Evolutionary conservation across 2,888 invertebrate species (phyloP), one percentile per base, ranked within the genome.

Genomic region (Euplagia quadripunctaria): DNA sequence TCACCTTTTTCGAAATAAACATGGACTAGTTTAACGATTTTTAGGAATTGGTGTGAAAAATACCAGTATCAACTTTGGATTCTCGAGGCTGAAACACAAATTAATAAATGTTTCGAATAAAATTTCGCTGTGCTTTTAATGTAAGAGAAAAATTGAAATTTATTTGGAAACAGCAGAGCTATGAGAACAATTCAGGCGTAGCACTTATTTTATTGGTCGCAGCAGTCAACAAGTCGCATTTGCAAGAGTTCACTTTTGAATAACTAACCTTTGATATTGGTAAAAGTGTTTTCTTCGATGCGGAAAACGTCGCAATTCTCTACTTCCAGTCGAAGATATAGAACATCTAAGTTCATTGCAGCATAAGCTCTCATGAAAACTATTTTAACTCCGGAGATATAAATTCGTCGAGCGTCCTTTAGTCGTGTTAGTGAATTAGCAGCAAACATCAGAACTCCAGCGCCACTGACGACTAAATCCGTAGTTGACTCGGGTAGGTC

Each of bases 251-350:
- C 66, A 70, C 58, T 68, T 65, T 31, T 68, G n/a, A 71, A 65
- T 41, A 31, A 78, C 86, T 87, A 87, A 96, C 96, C 97, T 91
- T 96, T 96, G 74, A 97, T 96, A 78, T 96, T 96, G 84, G 95
- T 96, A 88, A 97, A 97, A 42, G 97, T 96, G 78, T 95, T 96
- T 79, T 96, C 96, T 89, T 97, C 97, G 73, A 97, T 94, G 20
- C 96, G 92, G 66, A 97, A 93, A 70, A 94, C 90, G 82, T 96
- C 96, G 90, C 97, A 97, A 84, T 96, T 94, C 76, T 96, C 93
- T 68, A 97, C 96, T 84, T 97, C 96, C 75, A 97, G 92, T 74
- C 96, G 94, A 61, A 97, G 96, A 91, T 96, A 96, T 77, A 96
- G 93, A 9, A 97, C 96, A 84, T 96, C 96, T 71, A 97, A 90